A percentile compares a stretch with the other conserved stretches of the same genome.
Evolutionary conservation across 2,113 vertebrate genomes (phyloP).

Genomic region (Brachirus orientalis): DNA sequence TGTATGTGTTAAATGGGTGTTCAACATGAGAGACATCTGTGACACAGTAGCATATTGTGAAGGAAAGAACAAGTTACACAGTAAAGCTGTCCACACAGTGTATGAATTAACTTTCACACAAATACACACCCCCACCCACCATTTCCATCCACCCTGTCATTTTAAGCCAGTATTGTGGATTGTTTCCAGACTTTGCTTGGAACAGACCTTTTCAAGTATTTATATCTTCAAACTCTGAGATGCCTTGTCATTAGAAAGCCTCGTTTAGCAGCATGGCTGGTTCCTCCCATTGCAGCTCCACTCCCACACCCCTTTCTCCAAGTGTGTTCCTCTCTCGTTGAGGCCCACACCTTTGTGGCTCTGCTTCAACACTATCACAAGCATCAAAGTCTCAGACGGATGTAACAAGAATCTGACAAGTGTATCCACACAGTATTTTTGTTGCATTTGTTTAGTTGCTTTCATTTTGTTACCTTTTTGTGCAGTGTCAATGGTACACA

Average conservation of each 20-base stretch:
- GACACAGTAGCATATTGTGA: conserved; percentile 31
- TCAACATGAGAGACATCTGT: conserved; percentile 45
- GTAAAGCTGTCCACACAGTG: conserved; percentile 26
- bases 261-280: conserved; percentile 47
- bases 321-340: neutral
- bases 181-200: conserved; percentile 51
- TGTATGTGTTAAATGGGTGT: conserved; percentile 29
- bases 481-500: too few relatives aligned
- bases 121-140: conserved; percentile 22
- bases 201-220: conserved; percentile 56
- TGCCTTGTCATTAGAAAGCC: conserved; percentile 76
- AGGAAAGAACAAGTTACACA: conserved; percentile 32
- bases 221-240: conserved; percentile 59
- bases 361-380: neutral
- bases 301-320: conserved; percentile 49
- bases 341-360: conserved; percentile 41
- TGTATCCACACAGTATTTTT: too few relatives aligned
- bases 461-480: too few relatives aligned
- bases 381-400: too few relatives aligned
- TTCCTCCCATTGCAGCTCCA: conserved; percentile 47
- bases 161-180: conserved; percentile 33
- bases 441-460: too few relatives aligned
- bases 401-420: too few relatives aligned
- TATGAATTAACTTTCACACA: conserved; percentile 22
- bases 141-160: conserved; percentile 62